Conservation (phyloP, 2,113 vertebrate species). For the Calcarius ornatus region DNA sequence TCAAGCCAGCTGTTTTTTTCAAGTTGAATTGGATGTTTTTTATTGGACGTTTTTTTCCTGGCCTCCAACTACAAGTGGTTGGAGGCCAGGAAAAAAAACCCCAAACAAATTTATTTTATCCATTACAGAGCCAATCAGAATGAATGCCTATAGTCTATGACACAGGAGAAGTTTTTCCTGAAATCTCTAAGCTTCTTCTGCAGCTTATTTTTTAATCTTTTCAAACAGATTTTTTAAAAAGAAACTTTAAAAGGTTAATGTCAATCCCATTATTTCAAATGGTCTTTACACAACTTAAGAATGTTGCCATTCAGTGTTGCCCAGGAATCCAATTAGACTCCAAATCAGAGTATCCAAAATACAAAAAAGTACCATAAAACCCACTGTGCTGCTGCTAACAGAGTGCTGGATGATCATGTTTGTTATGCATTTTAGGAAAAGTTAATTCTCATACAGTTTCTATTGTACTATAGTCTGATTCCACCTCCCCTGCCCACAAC, state of each 20-base stretch:
- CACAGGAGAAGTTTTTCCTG: background rate
- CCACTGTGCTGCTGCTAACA: constrained; percentile 11
- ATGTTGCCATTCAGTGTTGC: background rate
- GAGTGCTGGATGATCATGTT: background rate
- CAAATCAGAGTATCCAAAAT: background rate
- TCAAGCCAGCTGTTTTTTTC: background rate
- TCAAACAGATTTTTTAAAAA: background rate
- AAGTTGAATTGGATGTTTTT: background rate
- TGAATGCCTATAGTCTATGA: background rate
- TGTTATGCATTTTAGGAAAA: constrained; percentile 20
- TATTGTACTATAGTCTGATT: background rate
- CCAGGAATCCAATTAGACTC: background rate
- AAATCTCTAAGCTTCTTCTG: background rate
- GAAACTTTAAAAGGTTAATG: background rate
- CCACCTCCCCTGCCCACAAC: background rate
- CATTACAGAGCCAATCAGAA: background rate
- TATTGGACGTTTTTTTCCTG: background rate
- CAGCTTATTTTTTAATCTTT: background rate
- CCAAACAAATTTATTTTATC: background rate
- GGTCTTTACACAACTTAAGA: background rate
- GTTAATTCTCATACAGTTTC: constrained; percentile 21
- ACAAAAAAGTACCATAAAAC: constrained; percentile 11
- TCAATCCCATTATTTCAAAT: background rate
- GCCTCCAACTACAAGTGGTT: background rate
- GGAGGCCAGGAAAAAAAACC: background rate